phyloP scores from a whole-genome alignment of 2,888 invertebrate species.

The Melitaea athalia region DNA sequence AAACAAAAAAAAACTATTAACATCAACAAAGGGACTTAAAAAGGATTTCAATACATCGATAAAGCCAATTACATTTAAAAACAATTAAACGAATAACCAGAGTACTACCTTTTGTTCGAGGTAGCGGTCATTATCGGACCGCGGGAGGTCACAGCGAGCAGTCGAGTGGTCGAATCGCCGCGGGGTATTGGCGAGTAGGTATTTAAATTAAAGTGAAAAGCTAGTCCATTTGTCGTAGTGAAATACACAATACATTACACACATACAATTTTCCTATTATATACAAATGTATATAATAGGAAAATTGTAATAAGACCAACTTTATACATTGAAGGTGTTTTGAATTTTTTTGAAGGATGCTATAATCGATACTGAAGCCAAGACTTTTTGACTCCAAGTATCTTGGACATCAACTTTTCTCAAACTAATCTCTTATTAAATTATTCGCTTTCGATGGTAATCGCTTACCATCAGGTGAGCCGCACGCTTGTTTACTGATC shows the following conservation, averaged over 20 bases:
- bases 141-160: slow-evolving; percentile 33
- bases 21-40: neutral
- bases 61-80: slow-evolving; percentile 1
- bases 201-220: slow-evolving; percentile 5
- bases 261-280: too few species aligned
- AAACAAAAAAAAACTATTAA: neutral
- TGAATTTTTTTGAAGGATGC: too few species aligned
- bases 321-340: too few species aligned
- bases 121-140: slow-evolving; percentile 40
- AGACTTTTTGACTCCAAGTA: too few species aligned
- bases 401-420: too few species aligned
- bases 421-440: too few species aligned
- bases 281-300: neutral
- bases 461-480: too few species aligned
- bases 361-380: too few species aligned
- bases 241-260: neutral
- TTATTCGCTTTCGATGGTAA: too few species aligned
- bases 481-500: too few species aligned
- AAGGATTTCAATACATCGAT: neutral
- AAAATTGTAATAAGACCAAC: too few species aligned
- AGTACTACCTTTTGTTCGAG: slow-evolving; percentile 25
- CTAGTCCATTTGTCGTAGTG: neutral
- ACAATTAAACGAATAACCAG: neutral
- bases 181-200: neutral
- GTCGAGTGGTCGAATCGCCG: slow-evolving; percentile 20